Base-by-base conservation (phyloP, 2,797 vertebrate genomes). In the Acanthurus tractus region DNA sequence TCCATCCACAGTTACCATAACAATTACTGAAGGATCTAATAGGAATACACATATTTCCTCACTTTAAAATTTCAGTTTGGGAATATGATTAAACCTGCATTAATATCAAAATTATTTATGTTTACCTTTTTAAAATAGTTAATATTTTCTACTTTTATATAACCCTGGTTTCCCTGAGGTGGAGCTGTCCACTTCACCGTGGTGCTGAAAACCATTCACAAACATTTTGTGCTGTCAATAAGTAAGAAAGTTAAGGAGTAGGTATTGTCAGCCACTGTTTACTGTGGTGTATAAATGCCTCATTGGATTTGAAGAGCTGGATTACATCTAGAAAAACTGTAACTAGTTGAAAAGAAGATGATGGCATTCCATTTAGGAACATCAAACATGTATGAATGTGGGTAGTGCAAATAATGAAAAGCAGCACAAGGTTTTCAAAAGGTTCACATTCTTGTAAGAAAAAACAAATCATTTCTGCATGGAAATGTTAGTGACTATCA, bases 141-240 rank as follows among this genome's bases (percentile, higher is more conserved):
- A 25, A 2, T 46, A 8, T 42, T 48, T 46, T 52, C 15, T 10
- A 23, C 14, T 45, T 4, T 4, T 42, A 5, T 42, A 61, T 23
- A 42, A 70, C 10, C 12, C 3, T 45, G 42, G 23, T 61, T 13
- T 49, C 40, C 25, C 46, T 44, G 58, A 42, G 52, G 8, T 25
- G 65, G 79, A 77, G 76, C 79, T 85, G 76, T 85, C 69, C 79
- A 85, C 65, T 77, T 48, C 79, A 56, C 53, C 38, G 44, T 68
- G 38, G 83, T 82, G 76, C 83, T 86, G 84, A 78, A 80, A 63
- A 4, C 7, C 34, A 42, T 52, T 42, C 10, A 38, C 20, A 62
- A 17, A 4, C 13, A 63, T 29, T 67, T 8, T 36, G n/a, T 42
- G 20, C 9, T 11, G 17, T 40, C 2, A 70, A 14, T 38, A 11